phyloP scores from a whole-genome alignment of 1,140 invertebrate genomes.

The Orchestia grillus region DNA sequence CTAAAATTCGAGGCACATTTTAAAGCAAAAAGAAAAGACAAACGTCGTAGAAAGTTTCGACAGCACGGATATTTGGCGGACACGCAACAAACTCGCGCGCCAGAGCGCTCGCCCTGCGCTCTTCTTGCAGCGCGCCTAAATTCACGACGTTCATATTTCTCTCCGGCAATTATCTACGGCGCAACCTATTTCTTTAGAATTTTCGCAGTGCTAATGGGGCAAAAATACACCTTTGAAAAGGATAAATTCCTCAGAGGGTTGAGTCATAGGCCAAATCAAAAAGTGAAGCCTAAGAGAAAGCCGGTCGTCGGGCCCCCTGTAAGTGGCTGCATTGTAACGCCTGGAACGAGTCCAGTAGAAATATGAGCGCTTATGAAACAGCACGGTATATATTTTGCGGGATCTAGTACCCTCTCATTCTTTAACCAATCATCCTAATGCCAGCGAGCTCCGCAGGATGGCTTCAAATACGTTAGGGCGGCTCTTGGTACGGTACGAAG shows the following conservation, averaged over 20 bases:
- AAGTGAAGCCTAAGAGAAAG: background rate
- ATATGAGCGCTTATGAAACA: background rate
- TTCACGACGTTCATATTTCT: conserved; percentile 44
- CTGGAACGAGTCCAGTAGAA: background rate
- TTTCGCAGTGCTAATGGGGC: conserved; percentile 13
- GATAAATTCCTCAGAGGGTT: conserved; percentile 20
- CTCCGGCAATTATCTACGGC: conserved; percentile 15
- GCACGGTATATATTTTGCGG: no score
- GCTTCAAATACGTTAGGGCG: no score
- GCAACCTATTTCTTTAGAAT: conserved; percentile 29
- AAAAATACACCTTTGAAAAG: conserved; percentile 42
- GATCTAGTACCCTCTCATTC: no score
- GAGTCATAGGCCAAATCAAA: background rate
- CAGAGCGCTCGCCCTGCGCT: background rate
- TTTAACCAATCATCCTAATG: no score
- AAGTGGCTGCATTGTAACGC: background rate
- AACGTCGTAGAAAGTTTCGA: conserved; percentile 32
- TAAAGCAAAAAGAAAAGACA: conserved; percentile 37
- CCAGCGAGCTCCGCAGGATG: no score
- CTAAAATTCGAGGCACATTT: conserved; percentile 55
- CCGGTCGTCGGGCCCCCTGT: background rate
- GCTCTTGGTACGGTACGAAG: background rate
- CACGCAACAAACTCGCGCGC: background rate
- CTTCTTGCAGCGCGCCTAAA: background rate
- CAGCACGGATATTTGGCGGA: conserved; percentile 22